phyloP scores from a whole-genome alignment of 2,113 vertebrate genomes.

The Numenius arquata region DNA sequence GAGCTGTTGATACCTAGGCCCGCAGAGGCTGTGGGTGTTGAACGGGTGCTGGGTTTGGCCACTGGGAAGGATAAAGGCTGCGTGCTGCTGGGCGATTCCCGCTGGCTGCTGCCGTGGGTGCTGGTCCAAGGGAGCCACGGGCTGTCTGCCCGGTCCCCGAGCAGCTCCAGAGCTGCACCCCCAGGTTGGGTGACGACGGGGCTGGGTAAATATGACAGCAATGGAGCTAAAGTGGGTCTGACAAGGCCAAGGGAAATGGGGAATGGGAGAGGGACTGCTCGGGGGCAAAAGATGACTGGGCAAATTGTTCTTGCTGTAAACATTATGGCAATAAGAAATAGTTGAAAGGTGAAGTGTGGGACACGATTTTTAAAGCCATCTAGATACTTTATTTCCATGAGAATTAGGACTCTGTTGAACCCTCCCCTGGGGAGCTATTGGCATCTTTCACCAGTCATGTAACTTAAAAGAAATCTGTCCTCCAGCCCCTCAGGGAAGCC shows the following conservation, averaged over 20 bases:
- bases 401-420: background rate
- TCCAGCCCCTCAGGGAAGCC: background rate
- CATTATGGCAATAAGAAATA: background rate
- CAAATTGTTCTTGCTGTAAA: background rate
- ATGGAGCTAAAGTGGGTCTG: background rate
- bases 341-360: background rate
- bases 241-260: background rate
- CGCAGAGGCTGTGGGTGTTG: rapidly evolving
- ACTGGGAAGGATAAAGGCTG: rapidly evolving
- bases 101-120: rapidly evolving
- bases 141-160: background rate
- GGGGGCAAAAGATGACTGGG: background rate
- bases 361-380: background rate
- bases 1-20: background rate
- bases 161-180: background rate
- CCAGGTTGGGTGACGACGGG: background rate
- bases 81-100: rapidly evolving
- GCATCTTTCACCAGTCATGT: background rate
- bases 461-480: background rate
- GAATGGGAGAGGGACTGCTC: background rate
- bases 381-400: background rate
- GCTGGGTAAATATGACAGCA: background rate
- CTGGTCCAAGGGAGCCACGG: rapidly evolving
- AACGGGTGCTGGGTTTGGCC: rapidly evolving
- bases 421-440: background rate